Percentiles rank a stretch among this genome's conserved stretches.
Conservation (phyloP, 2,888 invertebrate species). For the Tetramorium bicarinatum region DNA sequence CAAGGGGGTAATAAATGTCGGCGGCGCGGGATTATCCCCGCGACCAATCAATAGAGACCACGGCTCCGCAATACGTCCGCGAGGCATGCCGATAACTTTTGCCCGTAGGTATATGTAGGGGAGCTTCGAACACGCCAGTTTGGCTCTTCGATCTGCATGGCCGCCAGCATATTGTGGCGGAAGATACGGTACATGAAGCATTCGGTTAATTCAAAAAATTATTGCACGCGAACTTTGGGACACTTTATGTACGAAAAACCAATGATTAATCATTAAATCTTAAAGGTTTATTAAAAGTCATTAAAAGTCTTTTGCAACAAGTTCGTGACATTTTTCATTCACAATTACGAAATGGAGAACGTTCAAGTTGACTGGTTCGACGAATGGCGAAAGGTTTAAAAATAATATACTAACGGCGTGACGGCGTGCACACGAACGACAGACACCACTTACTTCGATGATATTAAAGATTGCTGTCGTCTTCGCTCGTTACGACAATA, state of each 20-base stretch:
- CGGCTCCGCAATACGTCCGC: conserved; percentile 65
- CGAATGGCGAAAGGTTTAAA: neutral
- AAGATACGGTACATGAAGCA: neutral
- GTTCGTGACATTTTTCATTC: neutral
- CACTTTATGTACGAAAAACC: neutral
- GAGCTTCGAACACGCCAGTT: neutral
- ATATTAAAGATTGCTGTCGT: conserved; percentile 3
- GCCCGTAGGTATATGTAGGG: neutral
- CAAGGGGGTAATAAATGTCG: conserved; percentile 79
- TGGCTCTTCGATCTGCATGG: neutral
- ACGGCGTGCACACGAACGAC: neutral
- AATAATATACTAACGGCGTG: neutral
- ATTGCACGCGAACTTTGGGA: neutral
- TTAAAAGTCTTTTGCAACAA: neutral
- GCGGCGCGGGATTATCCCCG: conserved; percentile 77
- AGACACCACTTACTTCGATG: neutral
- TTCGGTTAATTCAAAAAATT: neutral
- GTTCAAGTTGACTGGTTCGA: neutral
- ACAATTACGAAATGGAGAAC: neutral
- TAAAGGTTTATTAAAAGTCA: neutral
- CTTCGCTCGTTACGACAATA: conserved; percentile 5
- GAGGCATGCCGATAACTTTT: conserved; percentile 51
- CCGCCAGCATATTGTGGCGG: neutral
- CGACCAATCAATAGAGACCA: conserved; percentile 71
- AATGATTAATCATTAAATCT: neutral